These are phyloP conservation scores for Akabosia matsudoensis DNA, from an alignment of 1,140 invertebrate genomes.

Conservation along the genomic window DNA sequence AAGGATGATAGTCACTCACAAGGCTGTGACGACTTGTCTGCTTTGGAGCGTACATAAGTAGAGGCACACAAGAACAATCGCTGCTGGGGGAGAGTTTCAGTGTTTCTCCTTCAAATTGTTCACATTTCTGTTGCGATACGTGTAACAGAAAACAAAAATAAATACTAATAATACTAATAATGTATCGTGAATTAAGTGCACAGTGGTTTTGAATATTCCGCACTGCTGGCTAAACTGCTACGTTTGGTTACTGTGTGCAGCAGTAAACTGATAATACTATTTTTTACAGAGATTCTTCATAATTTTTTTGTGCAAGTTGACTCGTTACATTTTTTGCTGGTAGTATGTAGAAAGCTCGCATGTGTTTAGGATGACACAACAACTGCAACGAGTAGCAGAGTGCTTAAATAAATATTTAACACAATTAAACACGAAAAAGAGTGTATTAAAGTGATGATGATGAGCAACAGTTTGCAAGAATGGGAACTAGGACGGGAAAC, in stretches of 20 bases:
- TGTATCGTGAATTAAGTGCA: too few species aligned
- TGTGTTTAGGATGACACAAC: not conserved
- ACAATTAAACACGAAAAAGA: conserved; percentile 10
- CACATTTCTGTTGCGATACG: too few species aligned
- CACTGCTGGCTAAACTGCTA: not conserved
- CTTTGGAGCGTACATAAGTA: too few species aligned
- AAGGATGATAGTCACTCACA: not conserved
- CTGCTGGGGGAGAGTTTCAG: not conserved
- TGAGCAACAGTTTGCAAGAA: conserved; percentile 18
- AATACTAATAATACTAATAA: too few species aligned
- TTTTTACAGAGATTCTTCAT: not conserved
- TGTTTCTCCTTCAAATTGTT: not conserved
- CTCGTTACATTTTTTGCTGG: too few species aligned
- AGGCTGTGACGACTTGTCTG: conserved; percentile 1
- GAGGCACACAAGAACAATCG: not conserved
- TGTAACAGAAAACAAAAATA: too few species aligned
- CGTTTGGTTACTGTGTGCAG: not conserved
- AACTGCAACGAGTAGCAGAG: not conserved
- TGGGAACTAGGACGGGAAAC: conserved; percentile 22
- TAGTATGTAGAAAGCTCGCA: too few species aligned
- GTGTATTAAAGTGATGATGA: not conserved
- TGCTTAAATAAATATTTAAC: conserved; percentile 15
- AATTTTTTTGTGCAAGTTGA: too few species aligned
- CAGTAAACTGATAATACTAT: too few species aligned
- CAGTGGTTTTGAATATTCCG: too few species aligned